These are phyloP conservation scores for Eulemur albifrons DNA, from an alignment of 2,797 vertebrate species.

Conservation along the genomic window DNA sequence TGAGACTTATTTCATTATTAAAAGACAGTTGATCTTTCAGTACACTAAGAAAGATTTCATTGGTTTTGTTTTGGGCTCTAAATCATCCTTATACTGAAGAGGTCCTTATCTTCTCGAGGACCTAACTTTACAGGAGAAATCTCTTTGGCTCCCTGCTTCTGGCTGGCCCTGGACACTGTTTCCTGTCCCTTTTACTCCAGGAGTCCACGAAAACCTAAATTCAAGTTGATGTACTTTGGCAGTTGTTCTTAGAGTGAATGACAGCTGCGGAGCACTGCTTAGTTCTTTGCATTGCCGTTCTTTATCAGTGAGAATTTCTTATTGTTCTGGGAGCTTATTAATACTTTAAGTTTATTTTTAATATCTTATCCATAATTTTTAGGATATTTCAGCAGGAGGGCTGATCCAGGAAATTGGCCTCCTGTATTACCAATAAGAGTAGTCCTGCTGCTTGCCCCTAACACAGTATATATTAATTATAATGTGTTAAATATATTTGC, in stretches of 20 bases:
- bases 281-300: neutral
- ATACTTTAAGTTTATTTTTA: neutral
- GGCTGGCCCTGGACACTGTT: neutral
- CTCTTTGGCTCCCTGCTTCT: neutral
- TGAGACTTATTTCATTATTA: neutral
- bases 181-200: neutral
- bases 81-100: neutral
- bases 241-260: neutral
- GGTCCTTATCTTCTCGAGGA: neutral
- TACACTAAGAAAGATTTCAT: neutral
- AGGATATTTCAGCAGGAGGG: neutral
- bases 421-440: neutral
- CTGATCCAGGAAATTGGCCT: neutral
- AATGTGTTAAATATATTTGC: neutral
- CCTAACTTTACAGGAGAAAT: neutral
- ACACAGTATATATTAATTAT: neutral
- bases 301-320: neutral
- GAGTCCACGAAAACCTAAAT: neutral
- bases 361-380: neutral
- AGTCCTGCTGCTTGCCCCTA: neutral
- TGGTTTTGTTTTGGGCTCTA: neutral
- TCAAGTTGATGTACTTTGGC: neutral
- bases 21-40: neutral
- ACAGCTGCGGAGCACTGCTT: neutral
- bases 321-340: neutral